Base-by-base conservation (phyloP, 2,888 invertebrate species). In the Dynastes tityus region DNA sequence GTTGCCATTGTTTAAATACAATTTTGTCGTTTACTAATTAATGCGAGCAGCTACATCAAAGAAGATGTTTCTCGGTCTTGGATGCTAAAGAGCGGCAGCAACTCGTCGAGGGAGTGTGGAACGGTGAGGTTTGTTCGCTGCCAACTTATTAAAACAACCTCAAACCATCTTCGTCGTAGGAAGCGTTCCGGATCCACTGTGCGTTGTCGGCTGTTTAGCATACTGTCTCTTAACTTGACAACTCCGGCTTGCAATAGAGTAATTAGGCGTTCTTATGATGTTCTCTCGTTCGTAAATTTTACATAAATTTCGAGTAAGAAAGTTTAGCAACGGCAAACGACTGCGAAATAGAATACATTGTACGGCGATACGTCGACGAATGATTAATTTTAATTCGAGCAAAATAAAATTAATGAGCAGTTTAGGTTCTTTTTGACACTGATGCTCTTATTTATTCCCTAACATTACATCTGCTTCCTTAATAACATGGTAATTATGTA, bases 11-110 rank as follows among this genome's bases (percentile, higher is more conserved):
- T 91, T 90, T 90, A 90, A 91, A 91, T 90, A 91, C 90, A 91
- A 91, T 91, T 91, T 91, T 90, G 90, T 90, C 90, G 90, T 91
- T 91, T 90, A 90, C 90, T 91, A 91, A 91, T 91, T 91, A 91
- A 90, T 90, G 88, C 88, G n/a, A 74, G 76, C 87, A 87, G 86
- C 85, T 87, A 90, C 88, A 90, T 90, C 90, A 90, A 90, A 90
- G 90, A 89, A 90, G 89, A 90, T 87, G 89, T 89, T 89, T 88
- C 89, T 89, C 89, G 89, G 89, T 89, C 89, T 88, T 88, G 87
- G 88, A 89, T 89, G 88, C 87, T 88, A 89, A 89, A 89, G 89
- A 89, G 89, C 88, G 87, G 87, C 75, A 58, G 70, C 27, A 61
- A 71, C 71, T 71, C 73, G 78, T 73, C 74, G 71, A 55, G 78